Evolutionary conservation across 2,797 vertebrate species (phyloP), one percentile per base, ranked within the genome.

Genomic region (Premnoplex brunnescens): DNA sequence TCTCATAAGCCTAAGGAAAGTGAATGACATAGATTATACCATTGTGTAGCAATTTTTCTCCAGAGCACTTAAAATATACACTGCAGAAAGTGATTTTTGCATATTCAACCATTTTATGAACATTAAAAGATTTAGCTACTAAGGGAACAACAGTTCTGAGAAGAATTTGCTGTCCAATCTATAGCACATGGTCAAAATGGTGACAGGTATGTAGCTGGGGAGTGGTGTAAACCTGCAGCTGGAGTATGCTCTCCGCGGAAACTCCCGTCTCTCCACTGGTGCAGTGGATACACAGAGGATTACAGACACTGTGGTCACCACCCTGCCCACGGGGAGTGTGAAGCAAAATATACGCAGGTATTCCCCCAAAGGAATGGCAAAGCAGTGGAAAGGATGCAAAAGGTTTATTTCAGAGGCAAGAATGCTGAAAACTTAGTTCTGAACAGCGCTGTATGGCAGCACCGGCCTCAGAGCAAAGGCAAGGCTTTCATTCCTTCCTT

Each of bases 301-400:
- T 44, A 22, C 0, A 1, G 54, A 48, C 1, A 4, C 34, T 1
- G 6, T 0, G 0, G 34, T 17, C 74, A 39, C 49, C n/a, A 34
- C 8, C 10, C 37, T 43, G 52, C 14, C 32, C 6, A 7, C 5
- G 30, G 52, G 43, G 22, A 86, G n/a, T 12, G 51, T 30, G 32
- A 30, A 32, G 51, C 28, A 54, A 54, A 54, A 54, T 30, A 52
- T 7, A 30, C 3, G 18, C 28, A 32, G 51, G 51, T 32, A 32
- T 32, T 54, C 28, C 51, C 17, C 28, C 51, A 32, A 12, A 54
- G 51, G 51, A 54, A 54, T 17, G 18, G 28, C 51, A 32, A 54
- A 54, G 51, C 51, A 54, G 51, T 32, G 51, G 51, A 32, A 54
- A 54, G 51, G 51, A 54, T 30, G 32, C 17, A 54, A 54, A 52